Evolutionary conservation across 1,140 invertebrate genomes (phyloP), one percentile per base, ranked within the genome.

Genomic region (Hycleus phaleratus): DNA sequence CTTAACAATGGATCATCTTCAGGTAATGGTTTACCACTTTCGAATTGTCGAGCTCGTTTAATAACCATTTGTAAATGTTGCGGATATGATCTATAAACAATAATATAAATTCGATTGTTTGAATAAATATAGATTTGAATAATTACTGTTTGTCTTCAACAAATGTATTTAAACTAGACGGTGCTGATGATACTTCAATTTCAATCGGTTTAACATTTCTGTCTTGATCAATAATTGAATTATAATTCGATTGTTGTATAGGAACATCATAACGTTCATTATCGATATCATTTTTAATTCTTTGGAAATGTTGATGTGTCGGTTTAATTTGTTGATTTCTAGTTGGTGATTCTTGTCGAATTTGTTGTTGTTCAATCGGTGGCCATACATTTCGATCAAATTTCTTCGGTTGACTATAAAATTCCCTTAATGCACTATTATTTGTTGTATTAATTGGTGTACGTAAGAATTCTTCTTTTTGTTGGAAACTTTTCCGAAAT

Each of bases 391-490:
- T 82, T 56, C 81, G 82, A 50, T 85, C 82, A 43, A 90, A 69
- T 66, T 88, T 89, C 64, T 88, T 86, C 1, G 87, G 86, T 63
- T 85, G 77, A 4, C 85, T 82, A 65, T 90, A 88, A 66, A 89
- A 89, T 67, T 90, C 87, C 47, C 82, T 83, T 81, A 32, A 32
- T 42, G 40, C 18, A 18, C 18, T 42, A 10, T 11, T n/a, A 11
- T 42, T 42, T 42, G 40, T n/a, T 42, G 40, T 42, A 63, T 18
- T 18, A 18, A 80, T 83, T 2, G 88, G 88, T 52, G 87, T 78
- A 63, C 83, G 81, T 32, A 93, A 75, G 70, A 93, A 93, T 63
- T 91, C 90, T 72, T 92, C 89, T 68, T 93, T 93, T 66, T 92
- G 87, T 65, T 91, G 88, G 63, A 87, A 82, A 65, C 87, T 91